These are phyloP conservation scores for Tetranychus piercei DNA, from an alignment of 2,888 invertebrate genomes.

Conservation along the genomic window DNA sequence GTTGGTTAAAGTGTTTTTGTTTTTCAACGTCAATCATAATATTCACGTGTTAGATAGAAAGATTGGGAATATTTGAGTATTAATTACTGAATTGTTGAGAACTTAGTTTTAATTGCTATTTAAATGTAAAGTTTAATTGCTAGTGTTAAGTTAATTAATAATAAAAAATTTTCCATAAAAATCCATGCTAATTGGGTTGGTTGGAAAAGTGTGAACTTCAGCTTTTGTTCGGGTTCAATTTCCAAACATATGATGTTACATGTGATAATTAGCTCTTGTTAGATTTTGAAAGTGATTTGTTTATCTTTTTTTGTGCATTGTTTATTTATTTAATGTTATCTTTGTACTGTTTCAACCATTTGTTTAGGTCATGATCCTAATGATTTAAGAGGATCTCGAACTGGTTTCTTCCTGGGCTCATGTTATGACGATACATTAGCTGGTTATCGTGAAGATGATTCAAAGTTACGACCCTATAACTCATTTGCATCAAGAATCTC, in stretches of 20 bases:
- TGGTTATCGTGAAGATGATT: background rate
- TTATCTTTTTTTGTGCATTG: background rate
- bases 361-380: conserved; percentile 49
- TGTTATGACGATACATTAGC: conserved; percentile 40
- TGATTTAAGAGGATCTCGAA: conserved; percentile 61
- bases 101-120: background rate
- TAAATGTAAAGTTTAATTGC: background rate
- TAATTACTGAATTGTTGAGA: background rate
- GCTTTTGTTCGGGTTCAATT: too few species aligned
- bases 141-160: background rate
- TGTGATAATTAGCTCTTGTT: too few species aligned
- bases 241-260: too few species aligned
- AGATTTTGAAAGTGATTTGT: too few species aligned
- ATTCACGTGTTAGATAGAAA: background rate
- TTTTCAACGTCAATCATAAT: background rate
- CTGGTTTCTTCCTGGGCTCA: conserved; percentile 87
- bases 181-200: background rate
- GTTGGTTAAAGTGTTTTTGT: too few species aligned
- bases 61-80: background rate
- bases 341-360: background rate
- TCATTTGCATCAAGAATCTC: background rate
- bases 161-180: background rate
- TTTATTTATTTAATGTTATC: too few species aligned
- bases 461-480: background rate
- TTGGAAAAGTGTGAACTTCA: background rate